Evolutionary conservation across 2,888 invertebrate genomes (phyloP).

Genomic region (Bellardia pandia): DNA sequence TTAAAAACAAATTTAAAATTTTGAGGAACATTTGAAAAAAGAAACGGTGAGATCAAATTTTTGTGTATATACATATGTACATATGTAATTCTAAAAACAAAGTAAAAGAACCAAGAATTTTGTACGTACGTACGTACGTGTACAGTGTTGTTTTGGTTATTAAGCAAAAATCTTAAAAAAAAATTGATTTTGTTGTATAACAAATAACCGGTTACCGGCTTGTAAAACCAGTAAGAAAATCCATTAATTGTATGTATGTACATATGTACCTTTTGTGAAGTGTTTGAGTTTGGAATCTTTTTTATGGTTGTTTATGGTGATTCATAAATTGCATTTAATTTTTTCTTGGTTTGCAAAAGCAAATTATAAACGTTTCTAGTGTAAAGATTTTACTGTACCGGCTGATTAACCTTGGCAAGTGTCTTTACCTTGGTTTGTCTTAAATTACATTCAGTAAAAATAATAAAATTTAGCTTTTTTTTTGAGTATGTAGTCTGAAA

Average conservation of each 20-base stretch:
- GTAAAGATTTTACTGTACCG: slow-evolving; percentile 1
- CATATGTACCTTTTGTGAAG: not conserved
- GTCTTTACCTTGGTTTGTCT: slow-evolving; percentile 35
- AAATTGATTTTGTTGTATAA: not conserved
- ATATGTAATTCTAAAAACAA: not conserved
- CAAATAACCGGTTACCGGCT: slow-evolving; percentile 72
- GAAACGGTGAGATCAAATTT: not conserved
- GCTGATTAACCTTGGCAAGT: slow-evolving; percentile 56
- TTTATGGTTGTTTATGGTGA: slow-evolving; percentile 5
- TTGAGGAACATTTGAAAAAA: slow-evolving; percentile 8
- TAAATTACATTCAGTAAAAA: slow-evolving; percentile 29
- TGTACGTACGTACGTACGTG: too few relatives aligned
- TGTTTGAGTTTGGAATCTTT: slow-evolving; percentile 6
- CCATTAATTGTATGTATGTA: too few relatives aligned
- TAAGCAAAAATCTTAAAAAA: slow-evolving; percentile 6
- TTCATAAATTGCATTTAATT: slow-evolving; percentile 28
- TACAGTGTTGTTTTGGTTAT: slow-evolving; percentile 22
- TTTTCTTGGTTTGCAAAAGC: not conserved
- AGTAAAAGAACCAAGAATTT: not conserved
- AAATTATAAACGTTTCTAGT: not conserved
- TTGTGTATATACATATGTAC: not conserved
- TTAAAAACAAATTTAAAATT: slow-evolving; percentile 13
- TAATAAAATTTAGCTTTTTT: not conserved
- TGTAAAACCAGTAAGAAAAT: slow-evolving; percentile 31
- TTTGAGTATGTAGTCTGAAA: not conserved